Evolutionary conservation across 2,113 vertebrate species (phyloP).

Genomic region (Neolamprologus kungweensis): DNA sequence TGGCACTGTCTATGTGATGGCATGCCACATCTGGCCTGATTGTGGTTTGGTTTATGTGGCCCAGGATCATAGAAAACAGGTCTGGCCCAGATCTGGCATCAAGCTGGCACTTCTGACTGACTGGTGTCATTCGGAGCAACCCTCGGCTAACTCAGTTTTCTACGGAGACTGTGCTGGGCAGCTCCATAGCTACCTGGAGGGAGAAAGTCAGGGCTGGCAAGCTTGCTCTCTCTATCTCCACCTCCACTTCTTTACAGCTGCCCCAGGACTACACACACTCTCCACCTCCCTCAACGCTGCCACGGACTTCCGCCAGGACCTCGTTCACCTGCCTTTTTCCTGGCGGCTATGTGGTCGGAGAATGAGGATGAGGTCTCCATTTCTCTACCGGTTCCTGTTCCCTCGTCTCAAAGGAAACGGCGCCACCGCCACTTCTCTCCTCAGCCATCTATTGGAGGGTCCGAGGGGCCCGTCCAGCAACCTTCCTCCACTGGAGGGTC

Average conservation of each 20-base stretch:
- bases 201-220: not conserved
- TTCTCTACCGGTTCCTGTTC: not conserved
- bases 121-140: not conserved
- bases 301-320: not conserved
- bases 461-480: not conserved
- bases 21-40: not conserved
- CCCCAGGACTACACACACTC: not conserved
- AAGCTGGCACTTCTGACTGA: too few species aligned
- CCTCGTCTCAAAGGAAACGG: not conserved
- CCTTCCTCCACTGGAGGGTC: too few species aligned
- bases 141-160: not conserved
- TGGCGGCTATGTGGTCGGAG: not conserved
- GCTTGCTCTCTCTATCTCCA: not conserved
- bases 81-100: not conserved
- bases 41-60: not conserved
- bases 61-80: not conserved
- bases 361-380: not conserved
- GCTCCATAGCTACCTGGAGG: not conserved
- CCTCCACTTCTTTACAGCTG: not conserved
- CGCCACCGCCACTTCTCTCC: not conserved
- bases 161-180: not conserved
- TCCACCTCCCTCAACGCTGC: not conserved
- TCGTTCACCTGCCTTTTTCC: not conserved
- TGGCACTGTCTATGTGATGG: not conserved
- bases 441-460: not conserved